Evolutionary conservation across 2,797 vertebrate genomes (phyloP), one percentile per base, ranked within the genome.

Genomic region (Streptopelia turtur): DNA sequence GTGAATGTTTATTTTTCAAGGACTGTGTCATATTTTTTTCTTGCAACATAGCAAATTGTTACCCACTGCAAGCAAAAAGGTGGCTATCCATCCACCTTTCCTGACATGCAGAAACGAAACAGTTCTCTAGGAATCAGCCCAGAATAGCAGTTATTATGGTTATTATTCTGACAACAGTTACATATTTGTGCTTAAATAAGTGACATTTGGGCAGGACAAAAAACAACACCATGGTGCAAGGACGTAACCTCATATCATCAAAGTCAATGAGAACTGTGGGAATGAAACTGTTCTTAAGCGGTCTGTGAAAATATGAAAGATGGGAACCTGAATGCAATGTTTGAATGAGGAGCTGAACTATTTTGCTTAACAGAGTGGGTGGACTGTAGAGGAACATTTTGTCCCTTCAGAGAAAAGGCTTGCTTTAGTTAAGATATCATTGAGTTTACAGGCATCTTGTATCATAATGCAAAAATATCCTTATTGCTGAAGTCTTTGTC

Each of bases 401-500:
- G 71, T 90, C 81, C 45, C 41, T 84, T 88, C 41, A 80, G 45
- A 87, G 52, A 68, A 94, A 93, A 74, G 6, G 31, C 35, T 96
- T 75, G 33, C 70, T 13, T 90, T 75, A 74, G 43, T 69, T 57
- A 82, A 90, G 70, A 78, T 91, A 37, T 82, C 90, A 80, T 33
- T 92, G 86, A 87, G 56, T 94, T 94, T 88, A 63, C 16, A 74
- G 47, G n/a, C 70, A 55, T 76, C 66, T 86, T 95, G 25, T 72
- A 82, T 84, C 78, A 80, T 22, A 18, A 9, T 43, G 35, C 57
- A 87, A 94, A 97, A 96, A 96, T 93, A 95, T 23, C 74, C 28
- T 45, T 72, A 50, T 27, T 64, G 77, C 88, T 96, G 83, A 94
- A 96, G 49, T 89, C 39, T 90, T 80, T 74, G 68, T 95, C 83